These are phyloP conservation scores for Drosophila pseudoobscura DNA, from an alignment of 1,140 invertebrate species.

Conservation along the genomic window DNA sequence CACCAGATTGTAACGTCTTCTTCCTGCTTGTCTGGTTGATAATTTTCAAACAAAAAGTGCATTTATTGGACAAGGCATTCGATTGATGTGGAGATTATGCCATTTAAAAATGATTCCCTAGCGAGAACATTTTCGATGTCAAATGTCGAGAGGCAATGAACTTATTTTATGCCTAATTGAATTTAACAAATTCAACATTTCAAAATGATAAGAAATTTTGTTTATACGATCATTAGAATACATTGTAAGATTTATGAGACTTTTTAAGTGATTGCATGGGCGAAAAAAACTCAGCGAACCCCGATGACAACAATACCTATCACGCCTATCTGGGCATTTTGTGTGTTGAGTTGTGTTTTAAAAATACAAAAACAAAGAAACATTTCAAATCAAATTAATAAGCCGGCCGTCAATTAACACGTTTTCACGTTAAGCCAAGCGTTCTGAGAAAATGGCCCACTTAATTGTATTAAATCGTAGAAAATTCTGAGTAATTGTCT, in stretches of 20 bases:
- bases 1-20: background rate
- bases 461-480: conserved; percentile 42
- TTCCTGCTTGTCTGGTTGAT: conserved; percentile 44
- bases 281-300: conserved; percentile 48
- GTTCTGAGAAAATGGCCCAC: conserved; percentile 49
- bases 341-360: conserved; percentile 1
- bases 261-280: conserved; percentile 26
- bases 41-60: conserved; percentile 37
- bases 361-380: conserved; percentile 2
- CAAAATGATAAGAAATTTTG: conserved; percentile 54
- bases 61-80: conserved; percentile 5
- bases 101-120: conserved; percentile 1
- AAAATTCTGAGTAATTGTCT: conserved; percentile 40
- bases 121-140: conserved; percentile 27
- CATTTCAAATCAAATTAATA: conserved; percentile 41
- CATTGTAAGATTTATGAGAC: conserved; percentile 62
- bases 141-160: conserved; percentile 75
- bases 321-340: conserved; percentile 7
- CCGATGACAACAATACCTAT: conserved; percentile 51
- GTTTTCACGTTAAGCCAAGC: conserved; percentile 62
- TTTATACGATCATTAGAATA: conserved; percentile 47
- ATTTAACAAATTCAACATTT: conserved; percentile 75
- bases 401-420: conserved; percentile 62
- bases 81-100: conserved; percentile 28
- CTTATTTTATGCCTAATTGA: conserved; percentile 77